A percentile compares a stretch with the other conserved stretches of the same genome.
These are phyloP conservation scores for Julus scandinavius DNA, from an alignment of 2,888 invertebrate species.

Conservation along the genomic window DNA sequence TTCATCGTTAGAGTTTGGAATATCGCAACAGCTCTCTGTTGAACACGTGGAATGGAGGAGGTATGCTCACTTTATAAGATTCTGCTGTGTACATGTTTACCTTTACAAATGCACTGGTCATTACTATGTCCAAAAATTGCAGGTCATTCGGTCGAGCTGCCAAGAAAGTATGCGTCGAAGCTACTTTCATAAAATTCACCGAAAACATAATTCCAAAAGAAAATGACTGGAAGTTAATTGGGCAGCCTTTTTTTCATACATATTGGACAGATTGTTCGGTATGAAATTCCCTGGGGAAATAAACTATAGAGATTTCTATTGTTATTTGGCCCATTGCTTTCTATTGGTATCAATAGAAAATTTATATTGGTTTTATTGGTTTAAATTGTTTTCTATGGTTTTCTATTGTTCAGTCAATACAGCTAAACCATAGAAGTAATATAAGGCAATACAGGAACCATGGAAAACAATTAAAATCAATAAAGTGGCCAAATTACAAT, in stretches of 20 bases:
- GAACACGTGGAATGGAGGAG: conserved; percentile 93
- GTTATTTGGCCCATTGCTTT: too few relatives aligned
- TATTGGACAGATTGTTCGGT: conserved; percentile 96
- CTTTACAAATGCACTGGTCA: not conserved
- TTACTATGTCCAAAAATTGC: conserved; percentile 16
- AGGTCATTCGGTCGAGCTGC: conserved; percentile 84
- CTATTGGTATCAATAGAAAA: too few relatives aligned
- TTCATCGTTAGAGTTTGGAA: conserved; percentile 80
- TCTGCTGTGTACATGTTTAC: not conserved
- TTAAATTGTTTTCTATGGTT: too few relatives aligned
- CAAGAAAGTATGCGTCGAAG: conserved; percentile 84
- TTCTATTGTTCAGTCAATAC: too few relatives aligned
- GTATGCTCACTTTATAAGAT: conserved; percentile 59
- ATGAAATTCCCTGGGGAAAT: too few relatives aligned
- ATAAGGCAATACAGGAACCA: too few relatives aligned
- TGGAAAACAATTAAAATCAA: too few relatives aligned
- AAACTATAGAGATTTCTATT: too few relatives aligned
- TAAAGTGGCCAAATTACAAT: too few relatives aligned
- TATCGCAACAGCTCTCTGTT: conserved; percentile 82
- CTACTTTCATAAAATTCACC: conserved; percentile 70
- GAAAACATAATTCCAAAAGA: conserved; percentile 75
- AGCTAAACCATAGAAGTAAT: too few relatives aligned
- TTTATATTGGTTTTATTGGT: too few relatives aligned
- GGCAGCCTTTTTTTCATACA: conserved; percentile 90
- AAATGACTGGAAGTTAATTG: conserved; percentile 77